phyloP scores from a whole-genome alignment of 2,113 vertebrate genomes.

The Nematolebias whitei region DNA sequence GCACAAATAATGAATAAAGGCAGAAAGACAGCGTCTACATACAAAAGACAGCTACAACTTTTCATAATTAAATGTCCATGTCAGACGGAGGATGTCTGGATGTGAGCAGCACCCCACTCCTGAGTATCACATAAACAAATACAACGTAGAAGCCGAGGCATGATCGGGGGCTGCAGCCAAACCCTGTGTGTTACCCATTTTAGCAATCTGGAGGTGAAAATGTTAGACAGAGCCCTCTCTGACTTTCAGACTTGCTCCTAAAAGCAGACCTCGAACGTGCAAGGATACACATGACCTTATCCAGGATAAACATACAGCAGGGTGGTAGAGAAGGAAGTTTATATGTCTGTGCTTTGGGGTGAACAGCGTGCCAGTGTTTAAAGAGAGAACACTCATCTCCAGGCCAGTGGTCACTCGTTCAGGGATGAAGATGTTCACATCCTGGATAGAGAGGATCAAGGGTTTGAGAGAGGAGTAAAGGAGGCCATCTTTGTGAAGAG shows the following conservation, averaged over 20 bases:
- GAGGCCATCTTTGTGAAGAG: too few relatives aligned
- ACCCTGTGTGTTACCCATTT: constrained; percentile 9
- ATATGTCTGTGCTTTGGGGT: constrained; percentile 29
- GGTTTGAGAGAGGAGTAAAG: too few relatives aligned
- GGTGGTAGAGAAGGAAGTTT: constrained; percentile 46
- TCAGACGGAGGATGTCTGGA: constrained; percentile 59
- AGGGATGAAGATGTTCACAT: too few relatives aligned
- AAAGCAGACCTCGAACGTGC: constrained; percentile 59
- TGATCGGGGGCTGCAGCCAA: constrained; percentile 27
- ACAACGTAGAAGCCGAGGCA: constrained; percentile 3
- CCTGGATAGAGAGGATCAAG: too few relatives aligned
- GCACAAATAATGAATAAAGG: constrained; percentile 2
- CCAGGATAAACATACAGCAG: constrained; percentile 60
- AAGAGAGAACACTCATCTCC: background rate
- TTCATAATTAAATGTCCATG: constrained; percentile 67
- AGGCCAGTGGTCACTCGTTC: too few relatives aligned
- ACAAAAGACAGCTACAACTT: constrained; percentile 18
- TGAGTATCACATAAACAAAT: constrained; percentile 64
- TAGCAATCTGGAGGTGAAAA: constrained; percentile 15
- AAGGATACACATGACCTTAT: constrained; percentile 71
- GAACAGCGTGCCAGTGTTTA: constrained; percentile 62
- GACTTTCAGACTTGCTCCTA: constrained; percentile 28
- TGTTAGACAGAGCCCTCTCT: constrained; percentile 45
- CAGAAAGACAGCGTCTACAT: constrained; percentile 10
- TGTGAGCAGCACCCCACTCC: constrained; percentile 45